These are phyloP conservation scores for Chloromyia formosa DNA, from an alignment of 2,888 invertebrate genomes.

Conservation along the genomic window DNA sequence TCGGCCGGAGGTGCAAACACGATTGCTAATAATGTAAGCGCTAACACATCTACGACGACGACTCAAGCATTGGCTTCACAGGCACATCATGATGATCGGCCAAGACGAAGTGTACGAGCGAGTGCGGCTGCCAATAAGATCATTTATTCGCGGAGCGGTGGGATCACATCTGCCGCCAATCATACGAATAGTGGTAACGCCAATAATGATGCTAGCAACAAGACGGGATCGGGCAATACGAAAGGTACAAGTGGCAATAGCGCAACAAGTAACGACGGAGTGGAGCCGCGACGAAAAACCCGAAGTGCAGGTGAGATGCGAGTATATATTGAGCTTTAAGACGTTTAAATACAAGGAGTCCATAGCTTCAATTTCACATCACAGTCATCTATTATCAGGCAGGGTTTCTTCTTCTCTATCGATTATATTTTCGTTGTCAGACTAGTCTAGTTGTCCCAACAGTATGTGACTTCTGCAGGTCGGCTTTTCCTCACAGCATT, in stretches of 20 bases:
- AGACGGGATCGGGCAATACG: neutral
- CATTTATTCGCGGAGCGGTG: constrained; percentile 54
- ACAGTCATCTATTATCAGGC: too few species aligned
- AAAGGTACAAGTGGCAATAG: constrained; percentile 54
- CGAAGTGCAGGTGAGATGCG: constrained; percentile 71
- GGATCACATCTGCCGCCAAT: neutral
- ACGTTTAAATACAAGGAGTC: too few species aligned
- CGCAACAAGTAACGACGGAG: constrained; percentile 52
- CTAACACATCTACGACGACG: constrained; percentile 9
- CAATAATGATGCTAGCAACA: constrained; percentile 51
- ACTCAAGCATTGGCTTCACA: constrained; percentile 32
- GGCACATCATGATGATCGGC: constrained; percentile 58
- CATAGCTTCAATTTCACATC: too few species aligned
- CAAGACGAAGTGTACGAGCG: constrained; percentile 68
- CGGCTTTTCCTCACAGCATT: too few species aligned
- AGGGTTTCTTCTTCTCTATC: too few species aligned
- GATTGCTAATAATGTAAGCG: constrained; percentile 10
- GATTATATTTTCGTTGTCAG: too few species aligned
- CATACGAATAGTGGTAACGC: constrained; percentile 49
- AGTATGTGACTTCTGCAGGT: too few species aligned
- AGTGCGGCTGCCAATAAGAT: constrained; percentile 62
- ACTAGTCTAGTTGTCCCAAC: too few species aligned
- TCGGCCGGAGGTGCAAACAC: constrained; percentile 49
- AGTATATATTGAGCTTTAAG: too few species aligned
- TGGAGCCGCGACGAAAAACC: constrained; percentile 69